Evolutionary conservation across 1,140 invertebrate genomes (phyloP).

Genomic region (Zaprionus kolodkinae): DNA sequence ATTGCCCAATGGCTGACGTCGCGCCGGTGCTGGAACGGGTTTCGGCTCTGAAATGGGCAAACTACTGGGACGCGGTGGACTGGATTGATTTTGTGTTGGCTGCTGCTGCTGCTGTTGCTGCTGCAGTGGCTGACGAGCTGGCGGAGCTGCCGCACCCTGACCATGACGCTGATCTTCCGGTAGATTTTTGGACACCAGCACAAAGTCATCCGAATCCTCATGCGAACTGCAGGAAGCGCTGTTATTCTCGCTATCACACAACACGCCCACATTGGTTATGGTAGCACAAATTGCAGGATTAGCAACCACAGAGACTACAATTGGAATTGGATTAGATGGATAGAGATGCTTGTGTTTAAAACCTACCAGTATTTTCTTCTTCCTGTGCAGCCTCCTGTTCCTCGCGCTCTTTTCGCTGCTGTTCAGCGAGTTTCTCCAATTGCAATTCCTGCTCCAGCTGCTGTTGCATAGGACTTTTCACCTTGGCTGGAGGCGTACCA

Average conservation of each 20-base stretch:
- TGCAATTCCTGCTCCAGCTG: conserved; percentile 73
- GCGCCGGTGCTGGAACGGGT: conserved; percentile 90
- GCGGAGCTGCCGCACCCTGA: conserved; percentile 25
- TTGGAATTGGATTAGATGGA: background rate
- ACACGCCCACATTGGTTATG: conserved; percentile 80
- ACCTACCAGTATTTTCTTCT: conserved; percentile 71
- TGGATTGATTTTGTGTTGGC: conserved; percentile 82
- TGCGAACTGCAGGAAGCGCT: conserved; percentile 87
- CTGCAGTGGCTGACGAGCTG: conserved; percentile 33
- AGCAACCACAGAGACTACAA: conserved; percentile 76
- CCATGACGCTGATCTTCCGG: conserved; percentile 85
- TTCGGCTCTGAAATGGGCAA: conserved; percentile 91
- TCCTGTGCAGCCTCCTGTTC: conserved; percentile 67
- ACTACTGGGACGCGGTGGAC: conserved; percentile 89
- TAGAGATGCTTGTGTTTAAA: no score
- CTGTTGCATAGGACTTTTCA: conserved; percentile 78
- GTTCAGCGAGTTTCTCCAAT: conserved; percentile 67
- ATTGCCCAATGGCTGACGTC: conserved; percentile 67
- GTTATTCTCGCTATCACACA: conserved; percentile 84
- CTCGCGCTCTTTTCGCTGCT: conserved; percentile 68
- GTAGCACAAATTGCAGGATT: conserved; percentile 83
- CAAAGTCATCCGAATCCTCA: conserved; percentile 92
- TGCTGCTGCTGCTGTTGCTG: conserved; percentile 42
- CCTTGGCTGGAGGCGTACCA: conserved; percentile 75
- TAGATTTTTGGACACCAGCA: conserved; percentile 91